Evolutionary conservation across 2,113 vertebrate species (phyloP).

Genomic region (Otolemur garnettii): DNA sequence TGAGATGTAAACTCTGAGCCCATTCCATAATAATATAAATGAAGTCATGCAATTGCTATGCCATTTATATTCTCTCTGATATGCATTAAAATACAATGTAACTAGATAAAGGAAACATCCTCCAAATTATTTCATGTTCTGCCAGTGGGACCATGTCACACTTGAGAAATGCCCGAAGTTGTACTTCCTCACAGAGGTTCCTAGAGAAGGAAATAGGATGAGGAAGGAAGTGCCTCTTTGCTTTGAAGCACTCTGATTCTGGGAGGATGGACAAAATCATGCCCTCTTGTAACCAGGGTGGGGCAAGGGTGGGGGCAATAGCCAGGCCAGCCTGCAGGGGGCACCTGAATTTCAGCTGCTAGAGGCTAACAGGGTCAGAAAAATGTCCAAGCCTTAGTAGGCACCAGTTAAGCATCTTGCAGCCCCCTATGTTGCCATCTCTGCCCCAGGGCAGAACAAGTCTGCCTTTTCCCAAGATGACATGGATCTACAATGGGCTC

Average conservation of each 20-base stretch:
- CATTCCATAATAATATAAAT: slow-evolving; percentile 18
- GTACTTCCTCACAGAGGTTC: not conserved
- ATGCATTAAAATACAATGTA: slow-evolving; percentile 34
- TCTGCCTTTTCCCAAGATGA: not conserved
- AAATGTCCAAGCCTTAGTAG: not conserved
- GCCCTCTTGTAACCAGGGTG: not conserved
- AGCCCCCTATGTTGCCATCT: not conserved
- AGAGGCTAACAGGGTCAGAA: not conserved
- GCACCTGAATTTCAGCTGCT: slow-evolving; percentile 66
- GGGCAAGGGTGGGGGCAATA: slow-evolving; percentile 27
- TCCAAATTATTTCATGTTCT: not conserved
- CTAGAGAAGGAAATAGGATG: not conserved
- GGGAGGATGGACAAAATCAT: slow-evolving; percentile 25
- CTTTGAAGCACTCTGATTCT: not conserved
- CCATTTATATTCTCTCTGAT: not conserved
- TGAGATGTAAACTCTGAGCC: not conserved
- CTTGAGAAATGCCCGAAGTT: not conserved
- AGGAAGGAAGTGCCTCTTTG: not conserved
- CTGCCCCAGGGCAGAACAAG: not conserved
- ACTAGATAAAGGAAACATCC: not conserved
- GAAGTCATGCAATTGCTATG: not conserved
- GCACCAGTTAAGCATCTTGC: not conserved
- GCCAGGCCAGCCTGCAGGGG: slow-evolving; percentile 68
- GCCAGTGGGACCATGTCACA: not conserved
- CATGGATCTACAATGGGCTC: not conserved